These are phyloP conservation scores for Mixornis gularis DNA, from an alignment of 2,113 vertebrate genomes.

Conservation along the genomic window DNA sequence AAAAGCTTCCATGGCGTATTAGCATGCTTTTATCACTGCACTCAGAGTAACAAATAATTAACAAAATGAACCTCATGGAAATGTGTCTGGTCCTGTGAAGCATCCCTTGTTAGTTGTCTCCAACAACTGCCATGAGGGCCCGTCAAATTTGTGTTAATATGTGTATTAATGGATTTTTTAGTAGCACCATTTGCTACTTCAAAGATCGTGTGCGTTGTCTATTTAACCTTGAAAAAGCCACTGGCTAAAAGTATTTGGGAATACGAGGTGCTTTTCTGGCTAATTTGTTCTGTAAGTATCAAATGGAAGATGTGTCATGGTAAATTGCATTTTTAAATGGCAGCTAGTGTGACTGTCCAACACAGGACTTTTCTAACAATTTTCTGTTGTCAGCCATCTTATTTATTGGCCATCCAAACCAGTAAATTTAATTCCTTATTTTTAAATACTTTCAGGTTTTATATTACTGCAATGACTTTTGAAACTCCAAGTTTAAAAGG, in stretches of 20 bases:
- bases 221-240: conserved; percentile 59
- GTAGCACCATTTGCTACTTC: conserved; percentile 49
- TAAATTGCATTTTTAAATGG: not conserved
- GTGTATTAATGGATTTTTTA: conserved; percentile 57
- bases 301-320: conserved; percentile 30
- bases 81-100: not conserved
- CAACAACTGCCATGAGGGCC: not conserved
- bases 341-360: not conserved
- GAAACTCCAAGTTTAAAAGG: not conserved
- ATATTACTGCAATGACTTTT: not conserved
- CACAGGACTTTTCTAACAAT: not conserved
- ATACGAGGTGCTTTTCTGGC: conserved; percentile 63
- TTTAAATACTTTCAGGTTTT: not conserved
- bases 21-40: not conserved
- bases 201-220: conserved; percentile 2
- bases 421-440: not conserved
- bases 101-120: conserved; percentile 1
- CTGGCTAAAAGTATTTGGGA: conserved; percentile 39
- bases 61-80: conserved; percentile 4
- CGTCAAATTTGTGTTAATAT: conserved; percentile 47
- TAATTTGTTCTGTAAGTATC: conserved; percentile 68
- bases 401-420: not conserved
- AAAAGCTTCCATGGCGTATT: not conserved
- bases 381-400: not conserved
- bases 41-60: conserved; percentile 21